Evolutionary conservation across 2,113 vertebrate genomes (phyloP), one percentile per base, ranked within the genome.

Genomic region (Epinephelus fuscoguttatus): DNA sequence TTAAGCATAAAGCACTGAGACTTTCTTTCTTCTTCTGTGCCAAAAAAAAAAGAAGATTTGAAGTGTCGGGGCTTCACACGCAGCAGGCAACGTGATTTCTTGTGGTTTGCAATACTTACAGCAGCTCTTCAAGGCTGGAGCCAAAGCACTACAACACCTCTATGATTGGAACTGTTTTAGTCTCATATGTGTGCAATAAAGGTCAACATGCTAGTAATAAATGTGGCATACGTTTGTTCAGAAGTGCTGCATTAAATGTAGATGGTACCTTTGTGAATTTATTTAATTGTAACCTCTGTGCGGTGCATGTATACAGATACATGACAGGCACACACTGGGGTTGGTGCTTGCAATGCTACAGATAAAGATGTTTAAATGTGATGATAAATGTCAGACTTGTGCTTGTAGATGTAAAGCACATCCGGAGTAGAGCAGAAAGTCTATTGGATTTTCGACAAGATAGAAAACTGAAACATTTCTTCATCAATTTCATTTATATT

Each of bases 161-260:
- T 6, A 14, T 42, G 47, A 75, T 75, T 62, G 50, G 4, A 47
- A 60, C 47, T 23, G 17, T 61, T 49, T 73, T 33, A 30, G 14
- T 55, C 14, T 52, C 49, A 23, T 49, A 25, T 64, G 40, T 77
- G 37, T 57, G 52, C 40, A 57, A 47, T 57, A 77, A 68, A 57
- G 45, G 42, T 33, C 42, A 14, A 25, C 7, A 4, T 37, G 25
- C n/a, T 72, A 23, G 13, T 60, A 15, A 33, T 49, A 30, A 19
- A 59, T 72, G 15, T 57, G 37, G 14, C 23, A 23, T 25, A 23
- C 25, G 3, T 61, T 33, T 62, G 45, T 23, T 30, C 30, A 47
- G 30, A 50, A 37, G 18, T 61, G 13, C 4, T 40, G 30, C 57
- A 23, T 21, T 50, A 63, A 40, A 63, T 42, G 3, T 8, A 45